These are phyloP conservation scores for Aphaenogaster rudis DNA, from an alignment of 1,140 invertebrate genomes.

Conservation along the genomic window DNA sequence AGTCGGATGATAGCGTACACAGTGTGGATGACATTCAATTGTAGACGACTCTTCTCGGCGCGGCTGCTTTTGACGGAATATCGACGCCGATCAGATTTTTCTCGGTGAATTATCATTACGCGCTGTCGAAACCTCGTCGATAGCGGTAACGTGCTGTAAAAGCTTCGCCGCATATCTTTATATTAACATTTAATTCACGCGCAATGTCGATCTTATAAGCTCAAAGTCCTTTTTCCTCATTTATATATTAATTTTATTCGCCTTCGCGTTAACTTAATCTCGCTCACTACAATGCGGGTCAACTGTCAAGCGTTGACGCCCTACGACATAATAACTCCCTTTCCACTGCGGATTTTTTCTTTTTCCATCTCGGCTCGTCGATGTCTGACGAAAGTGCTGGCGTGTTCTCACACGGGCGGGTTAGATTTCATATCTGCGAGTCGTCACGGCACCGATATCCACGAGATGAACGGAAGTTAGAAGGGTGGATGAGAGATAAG, in stretches of 20 bases:
- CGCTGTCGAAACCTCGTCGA: not conserved
- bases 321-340: constrained; percentile 31
- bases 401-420: constrained; percentile 24
- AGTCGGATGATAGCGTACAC: constrained; percentile 14
- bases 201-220: too few relatives aligned
- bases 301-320: not conserved
- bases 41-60: constrained; percentile 28
- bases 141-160: not conserved
- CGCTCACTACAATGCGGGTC: not conserved
- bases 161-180: not conserved
- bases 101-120: not conserved
- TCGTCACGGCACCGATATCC: constrained; percentile 64
- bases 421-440: constrained; percentile 55
- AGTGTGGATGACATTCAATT: constrained; percentile 15
- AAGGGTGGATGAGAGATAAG: constrained; percentile 66
- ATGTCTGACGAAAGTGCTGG: constrained; percentile 36
- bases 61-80: constrained; percentile 28
- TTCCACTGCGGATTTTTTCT: not conserved
- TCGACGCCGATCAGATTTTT: constrained; percentile 7
- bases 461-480: constrained; percentile 68
- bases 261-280: constrained; percentile 19
- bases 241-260: not conserved
- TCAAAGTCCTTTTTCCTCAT: not conserved
- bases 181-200: not conserved
- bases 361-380: constrained; percentile 18